phyloP scores from a whole-genome alignment of 2,888 invertebrate genomes.

The Neoascia interrupta region DNA sequence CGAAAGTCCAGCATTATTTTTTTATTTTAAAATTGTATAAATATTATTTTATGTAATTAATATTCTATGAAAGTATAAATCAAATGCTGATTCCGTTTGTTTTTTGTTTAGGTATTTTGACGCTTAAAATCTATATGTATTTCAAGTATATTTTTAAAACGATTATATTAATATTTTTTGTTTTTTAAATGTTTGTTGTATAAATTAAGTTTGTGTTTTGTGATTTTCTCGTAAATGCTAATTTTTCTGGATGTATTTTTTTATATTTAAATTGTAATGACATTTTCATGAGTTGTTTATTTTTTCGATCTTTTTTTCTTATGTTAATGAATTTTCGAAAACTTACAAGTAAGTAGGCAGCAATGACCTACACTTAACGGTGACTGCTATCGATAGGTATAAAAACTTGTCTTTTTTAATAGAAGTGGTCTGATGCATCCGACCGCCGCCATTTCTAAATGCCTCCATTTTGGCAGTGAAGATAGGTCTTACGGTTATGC shows the following conservation, averaged over 20 bases:
- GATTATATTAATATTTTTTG: too few species aligned
- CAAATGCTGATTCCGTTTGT: constrained; percentile 21
- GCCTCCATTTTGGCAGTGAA: constrained; percentile 63
- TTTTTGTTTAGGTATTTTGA: constrained; percentile 1
- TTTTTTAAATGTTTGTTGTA: too few species aligned
- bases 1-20: constrained; percentile 40
- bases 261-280: too few species aligned
- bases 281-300: too few species aligned
- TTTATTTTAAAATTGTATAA: neutral
- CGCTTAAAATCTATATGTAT: constrained; percentile 20
- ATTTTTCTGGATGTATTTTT: neutral
- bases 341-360: too few species aligned
- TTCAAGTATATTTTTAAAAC: neutral
- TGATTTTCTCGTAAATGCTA: neutral
- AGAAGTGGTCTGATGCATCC: constrained; percentile 1
- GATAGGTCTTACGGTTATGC: neutral
- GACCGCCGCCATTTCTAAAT: constrained; percentile 37
- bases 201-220: constrained; percentile 34
- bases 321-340: too few species aligned
- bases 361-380: constrained; percentile 22
- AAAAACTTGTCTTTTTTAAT: constrained; percentile 44
- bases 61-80: constrained; percentile 21
- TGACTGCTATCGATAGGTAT: constrained; percentile 20
- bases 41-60: too few species aligned
- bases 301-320: too few species aligned